Percentiles rank a stretch among this genome's conserved stretches.
phyloP scores from a whole-genome alignment of 1,140 invertebrate species.

The Brachionus plicatilis region DNA sequence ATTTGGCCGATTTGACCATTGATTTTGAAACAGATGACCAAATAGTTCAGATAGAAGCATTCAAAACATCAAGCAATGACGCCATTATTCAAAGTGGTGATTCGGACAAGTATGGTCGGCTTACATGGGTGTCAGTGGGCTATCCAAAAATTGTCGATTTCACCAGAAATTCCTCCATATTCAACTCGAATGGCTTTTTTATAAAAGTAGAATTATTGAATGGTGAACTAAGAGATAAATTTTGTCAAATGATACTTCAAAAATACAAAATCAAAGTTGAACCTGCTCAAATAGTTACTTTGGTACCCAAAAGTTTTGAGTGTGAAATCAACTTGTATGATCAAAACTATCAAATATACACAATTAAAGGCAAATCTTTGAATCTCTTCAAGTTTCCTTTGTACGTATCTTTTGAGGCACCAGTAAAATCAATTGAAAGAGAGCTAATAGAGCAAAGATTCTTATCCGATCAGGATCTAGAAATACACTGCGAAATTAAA shows the following conservation, averaged over 20 bases:
- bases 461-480: neutral
- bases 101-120: neutral
- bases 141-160: neutral
- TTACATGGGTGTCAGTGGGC: neutral
- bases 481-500: neutral
- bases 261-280: neutral
- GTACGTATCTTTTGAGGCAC: neutral
- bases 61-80: neutral
- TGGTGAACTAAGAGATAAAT: neutral
- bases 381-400: neutral
- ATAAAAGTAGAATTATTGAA: neutral
- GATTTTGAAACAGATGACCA: neutral
- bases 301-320: neutral
- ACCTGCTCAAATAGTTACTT: neutral
- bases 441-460: neutral
- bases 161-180: neutral
- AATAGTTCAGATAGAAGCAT: neutral
- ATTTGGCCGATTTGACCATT: conserved; percentile 12
- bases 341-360: neutral
- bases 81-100: neutral
- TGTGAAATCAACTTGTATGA: neutral
- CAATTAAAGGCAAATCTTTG: neutral
- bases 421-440: neutral
- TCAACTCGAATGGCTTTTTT: neutral
- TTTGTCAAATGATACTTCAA: neutral